Conservation (phyloP, 2,797 vertebrate species). For the Crocidura indochinensis region DNA sequence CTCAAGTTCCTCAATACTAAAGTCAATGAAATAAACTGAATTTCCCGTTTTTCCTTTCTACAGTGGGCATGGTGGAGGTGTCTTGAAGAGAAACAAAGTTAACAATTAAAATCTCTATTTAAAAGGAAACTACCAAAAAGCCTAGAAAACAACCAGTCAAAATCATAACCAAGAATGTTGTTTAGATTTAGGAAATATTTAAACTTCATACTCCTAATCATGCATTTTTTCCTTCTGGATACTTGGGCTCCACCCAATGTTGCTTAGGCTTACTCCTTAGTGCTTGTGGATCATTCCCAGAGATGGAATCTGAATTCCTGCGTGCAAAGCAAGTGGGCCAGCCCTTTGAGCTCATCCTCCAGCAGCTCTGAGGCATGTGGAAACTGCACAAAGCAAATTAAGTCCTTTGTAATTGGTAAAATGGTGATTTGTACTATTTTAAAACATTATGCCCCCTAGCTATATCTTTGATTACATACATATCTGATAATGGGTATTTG, state of each 20-base stretch:
- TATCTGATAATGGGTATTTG: conserved; percentile 14
- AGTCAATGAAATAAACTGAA: conserved; percentile 38
- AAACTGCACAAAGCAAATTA: neutral
- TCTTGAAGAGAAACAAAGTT: conserved; percentile 37
- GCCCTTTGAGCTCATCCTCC: no score
- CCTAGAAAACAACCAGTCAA: neutral
- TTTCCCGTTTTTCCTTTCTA: conserved; percentile 62
- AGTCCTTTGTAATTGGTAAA: neutral
- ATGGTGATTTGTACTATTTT: conserved; percentile 22
- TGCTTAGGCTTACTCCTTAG: no score
- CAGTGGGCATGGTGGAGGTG: neutral
- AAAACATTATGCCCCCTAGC: neutral
- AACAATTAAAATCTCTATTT: conserved; percentile 18
- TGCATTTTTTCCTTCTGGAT: no score
- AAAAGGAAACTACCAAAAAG: conserved; percentile 4
- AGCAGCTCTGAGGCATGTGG: no score
- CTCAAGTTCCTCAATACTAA: conserved; percentile 25
- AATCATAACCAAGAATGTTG: neutral
- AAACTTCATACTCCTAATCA: neutral
- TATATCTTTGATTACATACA: neutral
- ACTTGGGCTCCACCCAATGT: no score
- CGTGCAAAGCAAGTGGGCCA: no score
- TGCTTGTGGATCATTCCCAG: no score
- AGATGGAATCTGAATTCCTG: no score
- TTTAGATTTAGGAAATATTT: neutral